These are phyloP conservation scores for Choristoneura fumiferana DNA, from an alignment of 1,140 invertebrate species.

Conservation along the genomic window DNA sequence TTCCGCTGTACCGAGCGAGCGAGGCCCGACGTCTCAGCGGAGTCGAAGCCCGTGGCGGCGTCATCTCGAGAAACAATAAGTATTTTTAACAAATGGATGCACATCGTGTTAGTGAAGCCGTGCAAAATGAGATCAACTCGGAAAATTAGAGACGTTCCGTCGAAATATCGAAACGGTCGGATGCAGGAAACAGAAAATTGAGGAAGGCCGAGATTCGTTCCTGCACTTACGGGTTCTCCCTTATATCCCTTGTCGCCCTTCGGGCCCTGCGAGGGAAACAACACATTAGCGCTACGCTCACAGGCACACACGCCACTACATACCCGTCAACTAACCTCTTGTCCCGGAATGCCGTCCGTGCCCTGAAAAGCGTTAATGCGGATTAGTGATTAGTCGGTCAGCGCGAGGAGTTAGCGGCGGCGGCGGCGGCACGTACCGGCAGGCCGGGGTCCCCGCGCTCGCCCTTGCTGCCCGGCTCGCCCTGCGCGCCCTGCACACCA, in stretches of 20 bases:
- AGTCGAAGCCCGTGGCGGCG: too few species aligned
- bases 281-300: conserved; percentile 24
- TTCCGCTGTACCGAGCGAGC: too few species aligned
- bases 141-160: conserved; percentile 13
- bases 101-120: conserved; percentile 14
- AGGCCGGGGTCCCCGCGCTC: conserved; percentile 94
- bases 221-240: conserved; percentile 89
- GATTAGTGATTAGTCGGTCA: conserved; percentile 14
- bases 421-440: conserved; percentile 84
- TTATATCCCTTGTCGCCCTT: conserved; percentile 93
- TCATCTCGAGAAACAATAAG: too few species aligned
- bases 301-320: not conserved
- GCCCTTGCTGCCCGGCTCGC: conserved; percentile 93
- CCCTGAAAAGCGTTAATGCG: conserved; percentile 83
- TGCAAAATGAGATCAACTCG: conserved; percentile 14
- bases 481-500: conserved; percentile 89
- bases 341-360: conserved; percentile 94
- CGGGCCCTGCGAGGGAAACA: conserved; percentile 81
- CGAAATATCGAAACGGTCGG: conserved; percentile 3
- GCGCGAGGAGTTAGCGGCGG: not conserved
- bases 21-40: too few species aligned
- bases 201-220: conserved; percentile 10
- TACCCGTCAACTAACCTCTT: conserved; percentile 83
- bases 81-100: conserved; percentile 6
- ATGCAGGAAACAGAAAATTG: conserved; percentile 17